phyloP scores from a whole-genome alignment of 2,888 invertebrate species.

The Ornithoptera alexandrae region DNA sequence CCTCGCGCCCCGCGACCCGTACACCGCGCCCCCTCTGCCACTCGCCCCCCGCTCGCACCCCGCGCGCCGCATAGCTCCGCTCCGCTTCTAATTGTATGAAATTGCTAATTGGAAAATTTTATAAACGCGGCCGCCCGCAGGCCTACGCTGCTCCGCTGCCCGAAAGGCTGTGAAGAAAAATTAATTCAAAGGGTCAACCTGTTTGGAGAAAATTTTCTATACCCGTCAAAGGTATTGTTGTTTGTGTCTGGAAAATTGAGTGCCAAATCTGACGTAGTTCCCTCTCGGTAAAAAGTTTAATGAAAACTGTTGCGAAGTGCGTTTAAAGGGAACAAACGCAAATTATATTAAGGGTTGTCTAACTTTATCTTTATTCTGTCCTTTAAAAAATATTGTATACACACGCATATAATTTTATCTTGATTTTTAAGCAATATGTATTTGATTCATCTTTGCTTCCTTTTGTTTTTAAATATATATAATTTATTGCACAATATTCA shows the following conservation, averaged over 20 bases:
- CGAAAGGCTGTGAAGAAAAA: slow-evolving; percentile 51
- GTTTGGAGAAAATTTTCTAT: slow-evolving; percentile 34
- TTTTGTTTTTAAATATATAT: neutral
- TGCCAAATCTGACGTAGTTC: slow-evolving; percentile 30
- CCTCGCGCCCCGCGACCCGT: slow-evolving; percentile 48
- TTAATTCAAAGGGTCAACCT: slow-evolving; percentile 50
- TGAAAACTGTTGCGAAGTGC: slow-evolving; percentile 16
- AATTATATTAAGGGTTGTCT: neutral
- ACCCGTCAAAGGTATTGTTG: slow-evolving; percentile 35
- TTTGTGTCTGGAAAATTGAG: slow-evolving; percentile 33
- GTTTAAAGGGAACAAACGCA: slow-evolving; percentile 7
- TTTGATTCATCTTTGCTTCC: no score
- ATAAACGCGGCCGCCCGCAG: slow-evolving; percentile 76
- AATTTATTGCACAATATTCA: neutral
- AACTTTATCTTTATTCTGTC: neutral
- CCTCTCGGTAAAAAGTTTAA: slow-evolving; percentile 18
- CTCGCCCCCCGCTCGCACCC: neutral
- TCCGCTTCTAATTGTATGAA: slow-evolving; percentile 78
- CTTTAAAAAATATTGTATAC: no score
- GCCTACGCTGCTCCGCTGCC: slow-evolving; percentile 54
- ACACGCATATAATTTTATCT: no score
- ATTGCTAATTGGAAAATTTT: slow-evolving; percentile 81
- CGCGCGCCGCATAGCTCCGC: slow-evolving; percentile 43
- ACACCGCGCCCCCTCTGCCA: slow-evolving; percentile 33
- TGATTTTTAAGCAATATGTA: no score